Base-by-base conservation (phyloP, 1,140 invertebrate species). In the Lutraria rhynchaena region DNA sequence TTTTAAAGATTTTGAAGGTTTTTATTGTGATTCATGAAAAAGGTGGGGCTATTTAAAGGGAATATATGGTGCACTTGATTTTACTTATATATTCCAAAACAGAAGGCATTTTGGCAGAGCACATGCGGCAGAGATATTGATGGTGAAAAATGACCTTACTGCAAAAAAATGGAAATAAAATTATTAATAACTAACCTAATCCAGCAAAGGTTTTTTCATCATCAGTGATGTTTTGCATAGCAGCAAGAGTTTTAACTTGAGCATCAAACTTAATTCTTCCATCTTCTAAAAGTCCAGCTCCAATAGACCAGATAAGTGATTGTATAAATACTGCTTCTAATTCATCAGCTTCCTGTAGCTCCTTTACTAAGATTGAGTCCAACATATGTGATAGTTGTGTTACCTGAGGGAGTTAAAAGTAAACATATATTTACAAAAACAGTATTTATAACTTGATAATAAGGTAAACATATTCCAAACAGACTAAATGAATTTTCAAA, bases 301-400 rank as follows among this genome's bases (percentile, higher is more conserved):
- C 97, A 1, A 98, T 86, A 0, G 97, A 98, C 93, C 95, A 96
- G 89, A 97, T 97, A 71, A 97, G 92, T 0, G 95, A 94, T 91
- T 96, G 93, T 1, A 97, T 92, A 91, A 97, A 97, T 22, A 95
- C 94, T 55, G 95, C 95, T 89, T 96, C 95, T 35, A 96, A 90
- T 85, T 89, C 88, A 46, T 91, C 90, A 41, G 87, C 77, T 17
- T 92, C 91, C 69, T 94, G 91, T 27, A 95, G 90, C 49, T 92
- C 91, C 75, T 90, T 90, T 0, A 80, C 63, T 17, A 92, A 78
- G 19, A 92, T 85, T 0, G 95, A 94, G 85, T 97, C 96, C 63
- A 98, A 94, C 91, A 97, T 95, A 85, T 94, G 94, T 88, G 96
- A 96, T n/a, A 98, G 92, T 89, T 98, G 97, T 7, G 94, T 94